These are phyloP conservation scores for Diplodus puntazzo DNA, from an alignment of 2,797 vertebrate genomes.

Conservation along the genomic window DNA sequence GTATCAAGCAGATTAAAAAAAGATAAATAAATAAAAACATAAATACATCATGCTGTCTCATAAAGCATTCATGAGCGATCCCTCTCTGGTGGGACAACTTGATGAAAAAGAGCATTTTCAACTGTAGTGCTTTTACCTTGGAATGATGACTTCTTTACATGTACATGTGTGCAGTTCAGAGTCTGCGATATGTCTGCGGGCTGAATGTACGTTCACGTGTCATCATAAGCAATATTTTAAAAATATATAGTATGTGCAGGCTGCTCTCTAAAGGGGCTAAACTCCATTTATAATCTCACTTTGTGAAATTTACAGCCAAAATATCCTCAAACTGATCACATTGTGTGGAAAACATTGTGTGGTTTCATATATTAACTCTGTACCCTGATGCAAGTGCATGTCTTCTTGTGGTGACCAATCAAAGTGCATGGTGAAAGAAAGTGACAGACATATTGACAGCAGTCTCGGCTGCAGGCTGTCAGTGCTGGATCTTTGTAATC, in stretches of 20 bases:
- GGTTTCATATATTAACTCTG: conserved; percentile 47
- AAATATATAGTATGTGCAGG: conserved; percentile 52
- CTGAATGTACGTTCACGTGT: conserved; percentile 46
- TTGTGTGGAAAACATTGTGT: conserved; percentile 40
- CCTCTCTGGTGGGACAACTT: conserved; percentile 46
- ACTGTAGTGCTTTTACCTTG: conserved; percentile 31
- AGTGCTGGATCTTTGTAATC: conserved; percentile 62
- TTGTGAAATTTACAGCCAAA: conserved; percentile 28
- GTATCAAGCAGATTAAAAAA: conserved; percentile 63
- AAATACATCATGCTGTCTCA: conserved; percentile 73
- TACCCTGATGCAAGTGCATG: conserved; percentile 38
- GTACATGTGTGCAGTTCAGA: conserved; percentile 50
- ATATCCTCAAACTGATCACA: conserved; percentile 38
- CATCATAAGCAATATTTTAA: conserved; percentile 39
- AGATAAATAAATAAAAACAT: conserved; percentile 79
- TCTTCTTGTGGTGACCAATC: conserved; percentile 42
- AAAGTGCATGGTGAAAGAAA: conserved; percentile 57
- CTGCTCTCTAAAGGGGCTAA: conserved; percentile 9
- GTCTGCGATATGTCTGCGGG: conserved; percentile 70
- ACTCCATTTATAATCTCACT: conserved; percentile 40
- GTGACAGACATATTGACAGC: conserved; percentile 49
- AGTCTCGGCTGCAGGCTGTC: conserved; percentile 49
- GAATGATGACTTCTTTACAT: conserved; percentile 46
- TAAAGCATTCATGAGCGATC: conserved; percentile 66
- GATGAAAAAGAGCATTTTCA: conserved; percentile 47